These are phyloP conservation scores for Malurus leucopterus DNA, from an alignment of 2,797 vertebrate species.

Conservation along the genomic window DNA sequence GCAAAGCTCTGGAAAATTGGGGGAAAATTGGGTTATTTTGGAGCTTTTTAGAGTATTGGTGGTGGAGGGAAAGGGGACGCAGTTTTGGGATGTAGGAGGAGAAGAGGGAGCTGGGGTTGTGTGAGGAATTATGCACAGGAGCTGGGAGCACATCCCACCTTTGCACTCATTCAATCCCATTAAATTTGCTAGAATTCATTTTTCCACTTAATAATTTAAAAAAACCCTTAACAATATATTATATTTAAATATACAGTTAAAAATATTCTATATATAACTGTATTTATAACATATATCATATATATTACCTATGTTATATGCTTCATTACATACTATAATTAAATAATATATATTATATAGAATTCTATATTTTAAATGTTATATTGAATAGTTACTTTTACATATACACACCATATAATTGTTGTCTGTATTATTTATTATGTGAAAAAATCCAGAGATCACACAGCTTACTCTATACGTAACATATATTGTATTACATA, in stretches of 20 bases:
- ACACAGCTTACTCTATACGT: neutral
- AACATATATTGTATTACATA: neutral
- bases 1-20: neutral
- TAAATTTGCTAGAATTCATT: neutral
- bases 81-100: accelerated
- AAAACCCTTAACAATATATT: neutral
- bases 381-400: neutral
- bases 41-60: accelerated
- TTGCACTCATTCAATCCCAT: neutral
- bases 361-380: too few relatives aligned
- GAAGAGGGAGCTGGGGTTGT: neutral
- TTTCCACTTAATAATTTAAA: neutral
- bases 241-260: neutral
- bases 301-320: neutral
- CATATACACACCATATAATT: neutral
- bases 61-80: neutral
- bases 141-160: neutral
- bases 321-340: neutral
- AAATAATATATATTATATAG: neutral
- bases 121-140: neutral
- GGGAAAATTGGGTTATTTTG: neutral
- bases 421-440: neutral
- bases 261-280: neutral
- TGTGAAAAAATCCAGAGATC: neutral
- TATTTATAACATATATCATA: neutral